Conservation (phyloP, 2,113 vertebrate species). For the Cromileptes altivelis region DNA sequence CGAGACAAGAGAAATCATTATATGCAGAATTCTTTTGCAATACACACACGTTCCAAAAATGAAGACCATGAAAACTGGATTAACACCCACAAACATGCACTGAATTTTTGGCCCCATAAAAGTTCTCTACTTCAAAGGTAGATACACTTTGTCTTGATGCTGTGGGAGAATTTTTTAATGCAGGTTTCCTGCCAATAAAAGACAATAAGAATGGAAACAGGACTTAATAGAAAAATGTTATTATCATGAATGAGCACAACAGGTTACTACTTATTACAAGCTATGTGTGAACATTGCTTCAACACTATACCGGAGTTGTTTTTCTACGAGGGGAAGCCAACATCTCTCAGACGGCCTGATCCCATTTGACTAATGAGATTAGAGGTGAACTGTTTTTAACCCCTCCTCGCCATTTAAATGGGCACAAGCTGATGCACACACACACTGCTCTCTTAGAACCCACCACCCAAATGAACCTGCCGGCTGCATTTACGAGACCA, state of each 20-base stretch:
- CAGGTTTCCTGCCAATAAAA: background rate
- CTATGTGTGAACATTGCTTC: background rate
- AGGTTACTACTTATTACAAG: background rate
- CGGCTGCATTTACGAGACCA: conserved; percentile 20
- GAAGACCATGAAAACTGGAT: background rate
- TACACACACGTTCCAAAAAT: background rate
- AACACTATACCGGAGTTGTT: conserved; percentile 38
- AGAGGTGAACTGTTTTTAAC: conserved; percentile 66
- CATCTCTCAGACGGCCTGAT: conserved; percentile 71
- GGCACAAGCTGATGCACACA: conserved; percentile 27
- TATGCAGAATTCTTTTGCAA: no score
- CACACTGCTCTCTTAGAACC: background rate
- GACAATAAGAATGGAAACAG: background rate
- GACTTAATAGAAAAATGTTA: background rate
- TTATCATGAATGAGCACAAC: background rate
- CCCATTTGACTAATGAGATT: conserved; percentile 77
- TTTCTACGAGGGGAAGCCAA: conserved; percentile 33
- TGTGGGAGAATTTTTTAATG: background rate
- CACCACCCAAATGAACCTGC: conserved; percentile 8
- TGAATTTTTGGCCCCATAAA: no score
- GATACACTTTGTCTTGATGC: background rate
- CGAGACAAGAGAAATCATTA: no score
- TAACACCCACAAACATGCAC: no score
- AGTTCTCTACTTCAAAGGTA: background rate
- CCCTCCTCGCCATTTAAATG: conserved; percentile 43